Conservation (phyloP, 37 sponge, comb jelly and placozoan species). For the Theonella swinhoei region DNA sequence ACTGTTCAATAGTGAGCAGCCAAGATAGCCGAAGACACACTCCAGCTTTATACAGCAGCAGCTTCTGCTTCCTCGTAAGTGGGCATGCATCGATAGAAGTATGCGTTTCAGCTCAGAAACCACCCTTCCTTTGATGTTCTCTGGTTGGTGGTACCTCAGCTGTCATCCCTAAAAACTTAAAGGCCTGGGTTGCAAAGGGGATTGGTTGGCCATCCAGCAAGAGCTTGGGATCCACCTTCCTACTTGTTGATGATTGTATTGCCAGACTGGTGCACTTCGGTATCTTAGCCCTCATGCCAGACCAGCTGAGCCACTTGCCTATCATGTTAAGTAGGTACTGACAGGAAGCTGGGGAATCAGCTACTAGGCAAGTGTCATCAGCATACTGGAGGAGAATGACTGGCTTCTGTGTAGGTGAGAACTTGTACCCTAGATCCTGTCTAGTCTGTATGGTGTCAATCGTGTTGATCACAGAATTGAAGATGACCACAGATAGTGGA, state of each 20-base stretch:
- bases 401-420: too few relatives aligned
- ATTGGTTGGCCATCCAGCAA: neutral
- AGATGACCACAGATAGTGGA: slow-evolving; percentile 5
- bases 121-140: too few relatives aligned
- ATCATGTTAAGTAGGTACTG: neutral
- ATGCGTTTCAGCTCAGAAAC: neutral
- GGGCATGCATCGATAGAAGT: slow-evolving; percentile 16
- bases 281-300: too few relatives aligned
- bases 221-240: neutral
- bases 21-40: slow-evolving; percentile 26
- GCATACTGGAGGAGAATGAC: too few relatives aligned
- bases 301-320: slow-evolving; percentile 25
- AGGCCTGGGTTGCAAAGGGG: slow-evolving; percentile 7
- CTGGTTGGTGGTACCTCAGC: too few relatives aligned
- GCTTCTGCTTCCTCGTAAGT: slow-evolving; percentile 29
- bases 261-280: too few relatives aligned
- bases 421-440: too few relatives aligned
- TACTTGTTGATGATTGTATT: slow-evolving; percentile 12
- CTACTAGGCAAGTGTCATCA: too few relatives aligned
- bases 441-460: too few relatives aligned
- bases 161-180: slow-evolving; percentile 23
- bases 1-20: slow-evolving; percentile 14
- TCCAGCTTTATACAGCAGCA: too few relatives aligned
- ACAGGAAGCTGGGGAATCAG: slow-evolving; percentile 10
- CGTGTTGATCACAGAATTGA: too few relatives aligned